These are phyloP conservation scores for Lamproptera curius DNA, from an alignment of 2,888 invertebrate species.

Conservation along the genomic window DNA sequence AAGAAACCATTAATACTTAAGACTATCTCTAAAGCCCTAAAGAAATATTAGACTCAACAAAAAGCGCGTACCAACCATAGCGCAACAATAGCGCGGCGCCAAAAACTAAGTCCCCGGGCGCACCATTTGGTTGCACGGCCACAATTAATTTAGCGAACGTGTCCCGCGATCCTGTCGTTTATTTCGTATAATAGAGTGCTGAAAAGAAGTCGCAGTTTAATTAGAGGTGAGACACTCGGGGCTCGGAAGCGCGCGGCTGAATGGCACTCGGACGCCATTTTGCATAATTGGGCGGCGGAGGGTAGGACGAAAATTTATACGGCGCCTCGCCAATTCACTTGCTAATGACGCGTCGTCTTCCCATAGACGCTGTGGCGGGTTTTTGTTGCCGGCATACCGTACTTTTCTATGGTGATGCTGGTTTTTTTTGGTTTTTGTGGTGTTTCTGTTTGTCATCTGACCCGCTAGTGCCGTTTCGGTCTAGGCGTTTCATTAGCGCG, in stretches of 20 bases:
- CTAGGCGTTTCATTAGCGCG: no score
- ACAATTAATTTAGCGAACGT: conserved; percentile 50
- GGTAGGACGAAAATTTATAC: conserved; percentile 75
- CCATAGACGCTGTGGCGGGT: conserved; percentile 47
- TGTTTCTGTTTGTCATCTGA: conserved; percentile 1
- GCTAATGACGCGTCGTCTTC: conserved; percentile 75
- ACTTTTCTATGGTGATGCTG: conserved; percentile 25
- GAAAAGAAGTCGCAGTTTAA: conserved; percentile 74
- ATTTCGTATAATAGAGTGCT: conserved; percentile 73
- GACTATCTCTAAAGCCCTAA: no score
- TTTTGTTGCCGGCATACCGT: conserved; percentile 37
- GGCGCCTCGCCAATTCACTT: conserved; percentile 73
- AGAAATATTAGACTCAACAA: no score
- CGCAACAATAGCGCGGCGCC: conserved; percentile 2
- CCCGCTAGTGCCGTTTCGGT: no score
- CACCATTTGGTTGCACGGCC: conserved; percentile 30
- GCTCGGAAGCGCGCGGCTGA: conserved; percentile 65
- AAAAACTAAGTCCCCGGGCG: conserved; percentile 6
- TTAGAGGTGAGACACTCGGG: conserved; percentile 71
- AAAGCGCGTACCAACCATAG: background rate
- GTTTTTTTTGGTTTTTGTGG: conserved; percentile 16
- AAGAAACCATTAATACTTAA: no score
- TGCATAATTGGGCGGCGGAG: conserved; percentile 74
- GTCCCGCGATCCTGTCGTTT: conserved; percentile 54
- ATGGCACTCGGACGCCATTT: conserved; percentile 74